Evolutionary conservation across 1,140 invertebrate species (phyloP).

Genomic region (Drosophila oshimai): DNA sequence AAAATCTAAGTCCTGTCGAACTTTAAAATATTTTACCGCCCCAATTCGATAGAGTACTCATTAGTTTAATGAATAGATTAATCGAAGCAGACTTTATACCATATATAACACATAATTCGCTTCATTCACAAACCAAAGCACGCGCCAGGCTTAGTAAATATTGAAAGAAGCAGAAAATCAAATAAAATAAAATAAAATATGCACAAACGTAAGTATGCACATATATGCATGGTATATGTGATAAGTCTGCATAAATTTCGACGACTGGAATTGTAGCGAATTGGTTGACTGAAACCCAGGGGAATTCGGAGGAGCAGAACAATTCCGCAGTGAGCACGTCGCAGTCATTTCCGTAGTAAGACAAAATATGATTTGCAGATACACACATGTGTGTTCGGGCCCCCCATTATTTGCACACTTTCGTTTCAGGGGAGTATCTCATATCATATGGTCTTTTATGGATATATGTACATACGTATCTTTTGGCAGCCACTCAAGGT

Average conservation of each 20-base stretch:
- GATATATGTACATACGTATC: constrained; percentile 19
- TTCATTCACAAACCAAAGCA: constrained; percentile 67
- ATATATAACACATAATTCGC: constrained; percentile 37
- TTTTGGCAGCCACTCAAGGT: constrained; percentile 48
- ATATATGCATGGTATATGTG: constrained; percentile 1
- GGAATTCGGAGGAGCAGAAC: constrained; percentile 20
- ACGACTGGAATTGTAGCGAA: constrained; percentile 57
- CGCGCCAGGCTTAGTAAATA: constrained; percentile 68
- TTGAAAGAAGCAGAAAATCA: constrained; percentile 39
- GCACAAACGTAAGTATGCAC: constrained; percentile 8
- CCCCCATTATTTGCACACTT: neutral
- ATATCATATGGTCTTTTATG: neutral
- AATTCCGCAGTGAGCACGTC: constrained; percentile 57
- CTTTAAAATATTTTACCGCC: neutral
- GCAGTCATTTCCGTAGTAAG: constrained; percentile 71
- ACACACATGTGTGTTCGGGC: constrained; percentile 16
- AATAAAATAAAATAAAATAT: constrained; percentile 27
- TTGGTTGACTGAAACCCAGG: constrained; percentile 7
- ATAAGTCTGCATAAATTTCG: constrained; percentile 36
- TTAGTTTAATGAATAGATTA: neutral
- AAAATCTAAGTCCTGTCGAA: neutral
- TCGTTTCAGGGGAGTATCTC: neutral
- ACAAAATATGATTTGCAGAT: constrained; percentile 62
- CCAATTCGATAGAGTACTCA: neutral
- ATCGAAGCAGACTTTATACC: neutral